Percentiles rank a stretch among this genome's conserved stretches.
These are phyloP conservation scores for Grammomys dolichurus DNA, from an alignment of 2,113 vertebrate genomes.

Conservation along the genomic window DNA sequence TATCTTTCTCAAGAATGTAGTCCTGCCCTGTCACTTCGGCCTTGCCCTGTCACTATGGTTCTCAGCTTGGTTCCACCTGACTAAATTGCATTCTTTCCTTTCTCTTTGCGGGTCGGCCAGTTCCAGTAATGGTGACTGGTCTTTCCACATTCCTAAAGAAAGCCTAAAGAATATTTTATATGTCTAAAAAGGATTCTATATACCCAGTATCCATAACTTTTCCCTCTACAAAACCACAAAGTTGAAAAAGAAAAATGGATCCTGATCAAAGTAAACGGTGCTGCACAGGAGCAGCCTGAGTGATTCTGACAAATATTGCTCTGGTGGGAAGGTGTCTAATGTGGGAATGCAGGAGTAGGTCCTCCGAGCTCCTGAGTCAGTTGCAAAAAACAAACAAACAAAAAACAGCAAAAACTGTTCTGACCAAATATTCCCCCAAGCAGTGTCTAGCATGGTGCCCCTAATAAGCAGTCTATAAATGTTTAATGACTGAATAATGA, in stretches of 20 bases:
- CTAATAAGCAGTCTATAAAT: constrained; percentile 35
- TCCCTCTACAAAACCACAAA: not conserved
- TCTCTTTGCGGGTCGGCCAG: too few relatives aligned
- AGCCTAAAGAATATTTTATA: too few relatives aligned
- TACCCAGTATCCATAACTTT: too few relatives aligned
- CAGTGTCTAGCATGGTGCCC: not conserved
- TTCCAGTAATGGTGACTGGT: too few relatives aligned
- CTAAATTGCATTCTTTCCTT: too few relatives aligned
- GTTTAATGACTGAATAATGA: constrained; percentile 62
- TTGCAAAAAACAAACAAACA: not conserved
- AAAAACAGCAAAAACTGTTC: not conserved
- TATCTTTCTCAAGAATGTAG: too few relatives aligned
- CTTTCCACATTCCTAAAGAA: too few relatives aligned
- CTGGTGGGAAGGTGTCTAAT: not conserved
- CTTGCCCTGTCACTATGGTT: too few relatives aligned
- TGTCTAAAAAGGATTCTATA: too few relatives aligned
- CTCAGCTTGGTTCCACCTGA: too few relatives aligned
- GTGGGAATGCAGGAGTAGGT: not conserved
- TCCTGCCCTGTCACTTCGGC: too few relatives aligned
- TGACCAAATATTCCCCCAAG: not conserved
- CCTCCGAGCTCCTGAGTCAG: not conserved
- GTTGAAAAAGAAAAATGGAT: not conserved
- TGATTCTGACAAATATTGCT: not conserved
- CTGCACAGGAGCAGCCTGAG: not conserved
- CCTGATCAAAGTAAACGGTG: not conserved